Evolutionary conservation across 1,140 invertebrate species (phyloP), one percentile per base, ranked within the genome.

Genomic region (Pseudomyrmex dendroicus): DNA sequence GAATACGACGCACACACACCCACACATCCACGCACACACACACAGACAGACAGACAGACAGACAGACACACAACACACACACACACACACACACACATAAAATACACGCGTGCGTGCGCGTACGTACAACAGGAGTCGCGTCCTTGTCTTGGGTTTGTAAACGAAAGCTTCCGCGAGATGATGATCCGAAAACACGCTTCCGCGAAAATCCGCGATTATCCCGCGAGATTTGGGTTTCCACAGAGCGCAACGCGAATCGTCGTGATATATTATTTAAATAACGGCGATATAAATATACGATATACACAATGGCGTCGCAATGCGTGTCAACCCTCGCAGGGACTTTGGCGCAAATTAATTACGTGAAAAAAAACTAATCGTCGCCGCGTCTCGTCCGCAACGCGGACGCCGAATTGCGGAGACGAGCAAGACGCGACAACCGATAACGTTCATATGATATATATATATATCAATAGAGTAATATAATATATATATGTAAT

Each of bases 401-500:
- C 66, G 44, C 35, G 20, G 20, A 20, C 20, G 66, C 66, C 54
- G 83, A 59, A 83, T 87, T 78, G 86, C 85, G 73, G 61, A 86
- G 25, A 25, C 73, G 86, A 87, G 85, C 73, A 59, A 48, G 68
- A 63, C 85, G 35, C 35, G 82, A 84, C 67, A 78, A 86, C 54
- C 80, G 82, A 80, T 68, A 86, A 78, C 85, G 63, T 84, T 86
- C 68, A 1, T 57, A 57, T 67, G 48, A 5, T 78, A 68, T 78
- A 74, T 83, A 74, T 83, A 74, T 35, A 35, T 35, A 35, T 35
- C 87, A 92, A 35, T 93, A 92, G 84, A 92, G 84, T 87, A 90
- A 92, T 93, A 64, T 57, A 66, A 64, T 80, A 66, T 88, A 88
- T 86, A 88, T 86, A 88, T 92, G 85, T 88, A 92, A 35, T 93